phyloP scores from a whole-genome alignment of 2,113 vertebrate genomes.

The Corythornis vintsioides region DNA sequence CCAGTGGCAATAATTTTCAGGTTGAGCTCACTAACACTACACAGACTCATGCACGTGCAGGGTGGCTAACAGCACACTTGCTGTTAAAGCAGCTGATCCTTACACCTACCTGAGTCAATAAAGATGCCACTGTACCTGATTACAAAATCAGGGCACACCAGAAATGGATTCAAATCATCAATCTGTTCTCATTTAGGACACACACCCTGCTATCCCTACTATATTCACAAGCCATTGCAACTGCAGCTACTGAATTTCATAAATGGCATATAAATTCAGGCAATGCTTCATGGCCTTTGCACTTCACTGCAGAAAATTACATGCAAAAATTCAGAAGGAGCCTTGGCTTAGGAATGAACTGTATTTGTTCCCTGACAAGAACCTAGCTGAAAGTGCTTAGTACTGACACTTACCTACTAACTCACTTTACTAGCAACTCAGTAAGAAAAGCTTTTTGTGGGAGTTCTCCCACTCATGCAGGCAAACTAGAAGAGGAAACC shows the following conservation, averaged over 20 bases:
- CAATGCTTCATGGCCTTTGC: neutral
- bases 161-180: neutral
- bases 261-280: fast-evolving
- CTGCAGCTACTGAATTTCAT: neutral
- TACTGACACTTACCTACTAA: neutral
- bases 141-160: neutral
- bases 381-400: neutral
- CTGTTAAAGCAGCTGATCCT: neutral
- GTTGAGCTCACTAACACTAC: neutral
- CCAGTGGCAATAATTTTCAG: neutral
- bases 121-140: neutral
- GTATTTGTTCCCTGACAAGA: neutral
- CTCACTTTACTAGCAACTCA: neutral
- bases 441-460: neutral
- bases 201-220: neutral
- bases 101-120: neutral
- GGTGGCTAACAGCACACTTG: neutral
- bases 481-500: neutral
- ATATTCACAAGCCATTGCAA: neutral
- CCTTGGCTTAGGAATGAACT: neutral
- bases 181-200: neutral
- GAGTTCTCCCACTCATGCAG: neutral
- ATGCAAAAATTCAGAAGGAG: neutral
- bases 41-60: fast-evolving
- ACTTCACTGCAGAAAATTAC: neutral